Percentiles rank a stretch among this genome's conserved stretches.
phyloP scores from a whole-genome alignment of 2,888 invertebrate genomes.

The Choristoneura rosaceana region DNA sequence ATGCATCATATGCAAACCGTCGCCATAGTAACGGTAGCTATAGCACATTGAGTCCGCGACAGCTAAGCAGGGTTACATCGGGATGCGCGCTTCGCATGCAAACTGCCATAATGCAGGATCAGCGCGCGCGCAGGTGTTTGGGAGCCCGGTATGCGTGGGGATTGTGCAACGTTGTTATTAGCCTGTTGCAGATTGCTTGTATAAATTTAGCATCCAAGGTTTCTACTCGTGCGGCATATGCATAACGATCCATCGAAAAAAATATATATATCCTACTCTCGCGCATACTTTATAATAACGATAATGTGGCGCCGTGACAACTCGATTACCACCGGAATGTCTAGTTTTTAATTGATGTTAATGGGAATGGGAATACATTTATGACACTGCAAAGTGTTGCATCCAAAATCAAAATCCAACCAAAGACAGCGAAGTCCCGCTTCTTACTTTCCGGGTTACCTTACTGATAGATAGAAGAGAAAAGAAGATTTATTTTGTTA shows the following conservation, averaged over 20 bases:
- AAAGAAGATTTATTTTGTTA: too few species aligned
- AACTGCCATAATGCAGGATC: constrained; percentile 13
- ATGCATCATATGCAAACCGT: neutral
- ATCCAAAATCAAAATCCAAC: too few species aligned
- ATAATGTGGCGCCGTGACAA: too few species aligned
- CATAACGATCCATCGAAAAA: neutral
- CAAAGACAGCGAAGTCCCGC: too few species aligned
- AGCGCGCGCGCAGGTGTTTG: constrained; percentile 51
- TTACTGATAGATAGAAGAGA: too few species aligned
- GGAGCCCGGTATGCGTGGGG: constrained; percentile 36
- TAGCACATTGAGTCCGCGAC: neutral
- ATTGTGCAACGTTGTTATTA: constrained; percentile 35
- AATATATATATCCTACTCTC: too few species aligned
- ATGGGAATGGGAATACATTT: too few species aligned
- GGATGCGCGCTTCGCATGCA: constrained; percentile 12
- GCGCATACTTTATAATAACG: too few species aligned
- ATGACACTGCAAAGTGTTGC: too few species aligned
- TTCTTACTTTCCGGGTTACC: too few species aligned
- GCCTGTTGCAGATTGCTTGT: neutral
- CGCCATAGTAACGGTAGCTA: neutral
- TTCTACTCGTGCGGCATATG: neutral
- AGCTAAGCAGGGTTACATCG: constrained; percentile 13
- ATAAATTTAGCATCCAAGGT: neutral
- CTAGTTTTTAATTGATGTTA: too few species aligned
- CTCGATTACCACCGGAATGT: too few species aligned